Evolutionary conservation across 2,113 vertebrate genomes (phyloP).

Genomic region (Nothobranchius kuhntae): DNA sequence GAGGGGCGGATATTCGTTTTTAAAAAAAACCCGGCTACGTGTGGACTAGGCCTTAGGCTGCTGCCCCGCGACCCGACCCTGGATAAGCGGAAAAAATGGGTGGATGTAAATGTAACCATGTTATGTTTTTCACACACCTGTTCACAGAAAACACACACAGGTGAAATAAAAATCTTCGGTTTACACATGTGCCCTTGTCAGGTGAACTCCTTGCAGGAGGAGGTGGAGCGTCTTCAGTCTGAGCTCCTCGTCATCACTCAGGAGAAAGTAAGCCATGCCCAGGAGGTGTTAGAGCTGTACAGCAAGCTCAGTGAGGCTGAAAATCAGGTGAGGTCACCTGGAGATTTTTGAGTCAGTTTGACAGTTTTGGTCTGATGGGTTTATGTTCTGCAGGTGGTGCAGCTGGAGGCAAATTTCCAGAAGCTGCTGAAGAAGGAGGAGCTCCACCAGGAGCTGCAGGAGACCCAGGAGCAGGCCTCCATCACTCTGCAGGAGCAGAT

Average conservation of each 20-base stretch:
- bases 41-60: no score
- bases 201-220: slow-evolving; percentile 54
- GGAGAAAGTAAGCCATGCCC: slow-evolving; percentile 56
- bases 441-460: slow-evolving; percentile 24
- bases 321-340: slow-evolving; percentile 57
- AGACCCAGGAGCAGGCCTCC: no score
- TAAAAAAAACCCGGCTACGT: no score
- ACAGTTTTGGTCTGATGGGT: neutral
- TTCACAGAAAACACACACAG: neutral
- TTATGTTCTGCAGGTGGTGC: slow-evolving; percentile 55
- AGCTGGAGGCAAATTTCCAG: slow-evolving; percentile 48
- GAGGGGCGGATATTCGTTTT: no score
- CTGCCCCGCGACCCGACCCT: no score
- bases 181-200: slow-evolving; percentile 38
- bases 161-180: neutral
- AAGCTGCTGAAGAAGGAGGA: slow-evolving; percentile 37
- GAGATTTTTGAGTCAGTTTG: neutral
- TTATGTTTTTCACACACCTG: no score
- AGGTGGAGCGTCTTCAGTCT: slow-evolving; percentile 68
- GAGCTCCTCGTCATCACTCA: slow-evolving; percentile 57
- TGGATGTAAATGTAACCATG: no score
- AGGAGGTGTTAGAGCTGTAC: slow-evolving; percentile 57
- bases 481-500: slow-evolving; percentile 51
- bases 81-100: no score
- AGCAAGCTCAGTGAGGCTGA: slow-evolving; percentile 64